Evolutionary conservation across 2,797 vertebrate genomes (phyloP).

Genomic region (Sebastes matsubarae): DNA sequence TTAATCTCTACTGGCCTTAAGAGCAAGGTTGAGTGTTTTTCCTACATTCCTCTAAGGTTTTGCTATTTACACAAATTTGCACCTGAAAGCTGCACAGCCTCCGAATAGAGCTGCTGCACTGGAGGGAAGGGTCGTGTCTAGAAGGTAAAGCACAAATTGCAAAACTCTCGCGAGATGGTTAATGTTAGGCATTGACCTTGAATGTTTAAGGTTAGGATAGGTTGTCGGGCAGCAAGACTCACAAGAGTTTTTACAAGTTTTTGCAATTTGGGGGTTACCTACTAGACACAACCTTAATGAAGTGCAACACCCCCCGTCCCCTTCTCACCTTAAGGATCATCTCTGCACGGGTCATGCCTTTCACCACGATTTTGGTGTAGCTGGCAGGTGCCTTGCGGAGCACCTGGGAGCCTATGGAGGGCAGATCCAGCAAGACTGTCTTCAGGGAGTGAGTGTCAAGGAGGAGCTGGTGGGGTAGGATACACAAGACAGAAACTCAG

Average conservation of each 20-base stretch:
- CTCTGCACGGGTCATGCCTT: constrained; percentile 99
- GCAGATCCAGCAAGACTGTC: constrained; percentile 95
- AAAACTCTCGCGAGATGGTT: neutral
- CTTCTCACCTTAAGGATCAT: constrained; percentile 98
- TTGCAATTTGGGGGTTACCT: too few species aligned
- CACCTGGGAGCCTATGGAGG: constrained; percentile 98
- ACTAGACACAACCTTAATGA: too few species aligned
- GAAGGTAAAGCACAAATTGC: too few species aligned
- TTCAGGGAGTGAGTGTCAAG: constrained; percentile 98
- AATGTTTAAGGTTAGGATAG: too few species aligned
- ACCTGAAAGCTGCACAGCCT: neutral
- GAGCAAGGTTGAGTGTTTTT: constrained; percentile 39
- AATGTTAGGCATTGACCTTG: accelerated
- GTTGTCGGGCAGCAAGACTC: accelerated
- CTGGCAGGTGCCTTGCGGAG: constrained; percentile 97
- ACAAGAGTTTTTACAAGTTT: too few species aligned
- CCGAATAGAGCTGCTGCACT: neutral
- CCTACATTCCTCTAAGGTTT: constrained; percentile 13
- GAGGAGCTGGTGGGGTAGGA: constrained; percentile 85
- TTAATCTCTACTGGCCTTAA: neutral
- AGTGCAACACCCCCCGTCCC: constrained; percentile 61
- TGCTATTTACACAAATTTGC: neutral
- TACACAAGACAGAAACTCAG: neutral
- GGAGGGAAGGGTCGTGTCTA: neutral
- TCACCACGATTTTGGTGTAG: constrained; percentile 99